These are phyloP conservation scores for Lycaena phlaeas DNA, from an alignment of 2,888 invertebrate species.

Conservation along the genomic window DNA sequence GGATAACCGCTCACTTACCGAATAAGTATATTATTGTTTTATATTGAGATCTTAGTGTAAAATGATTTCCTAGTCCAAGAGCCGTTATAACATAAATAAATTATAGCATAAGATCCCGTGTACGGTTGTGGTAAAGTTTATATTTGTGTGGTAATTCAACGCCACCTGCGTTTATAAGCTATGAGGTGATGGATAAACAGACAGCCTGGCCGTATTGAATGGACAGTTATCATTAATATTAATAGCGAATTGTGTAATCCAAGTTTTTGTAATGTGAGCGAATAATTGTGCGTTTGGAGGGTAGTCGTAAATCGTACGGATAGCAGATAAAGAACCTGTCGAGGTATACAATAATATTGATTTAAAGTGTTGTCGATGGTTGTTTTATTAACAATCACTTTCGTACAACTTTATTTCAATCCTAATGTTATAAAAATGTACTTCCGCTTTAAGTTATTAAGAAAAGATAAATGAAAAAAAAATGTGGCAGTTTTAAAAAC, in stretches of 20 bases:
- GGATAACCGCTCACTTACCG: too few relatives aligned
- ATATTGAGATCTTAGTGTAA: too few relatives aligned
- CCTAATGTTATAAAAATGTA: too few relatives aligned
- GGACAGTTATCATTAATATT: conserved; percentile 19
- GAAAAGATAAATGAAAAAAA: too few relatives aligned
- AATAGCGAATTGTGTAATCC: conserved; percentile 16
- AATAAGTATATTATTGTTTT: too few relatives aligned
- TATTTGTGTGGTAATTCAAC: background rate
- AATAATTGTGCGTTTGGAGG: conserved; percentile 16
- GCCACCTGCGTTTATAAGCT: conserved; percentile 3
- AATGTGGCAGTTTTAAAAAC: too few relatives aligned
- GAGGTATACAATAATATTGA: too few relatives aligned
- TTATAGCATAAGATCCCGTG: background rate
- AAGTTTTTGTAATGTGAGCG: conserved; percentile 17
- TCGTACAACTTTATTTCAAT: too few relatives aligned
- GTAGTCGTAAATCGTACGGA: conserved; percentile 16
- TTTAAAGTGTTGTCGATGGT: too few relatives aligned
- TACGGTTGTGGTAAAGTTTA: background rate
- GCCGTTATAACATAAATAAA: background rate
- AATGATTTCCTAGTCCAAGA: conserved; percentile 7
- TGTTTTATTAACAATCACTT: too few relatives aligned
- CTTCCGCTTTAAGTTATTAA: too few relatives aligned
- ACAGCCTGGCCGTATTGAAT: conserved; percentile 11
- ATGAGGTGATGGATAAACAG: conserved; percentile 7
- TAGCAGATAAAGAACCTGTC: too few relatives aligned